These are phyloP conservation scores for Melanaphis sacchari DNA, from an alignment of 1,140 invertebrate genomes.

Conservation along the genomic window DNA sequence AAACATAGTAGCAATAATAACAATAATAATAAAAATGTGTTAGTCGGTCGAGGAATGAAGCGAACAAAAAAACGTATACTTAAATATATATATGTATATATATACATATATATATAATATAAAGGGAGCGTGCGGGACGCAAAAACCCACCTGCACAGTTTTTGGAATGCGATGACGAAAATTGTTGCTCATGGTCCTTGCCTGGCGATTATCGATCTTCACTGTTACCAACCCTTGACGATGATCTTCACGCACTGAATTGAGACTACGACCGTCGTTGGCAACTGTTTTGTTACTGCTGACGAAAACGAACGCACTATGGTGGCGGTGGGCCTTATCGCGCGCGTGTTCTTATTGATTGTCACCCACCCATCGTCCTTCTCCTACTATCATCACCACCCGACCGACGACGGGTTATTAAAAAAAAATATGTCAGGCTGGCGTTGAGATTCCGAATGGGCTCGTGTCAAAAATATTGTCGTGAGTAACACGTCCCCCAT, in stretches of 20 bases:
- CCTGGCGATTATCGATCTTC: neutral
- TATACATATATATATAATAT: neutral
- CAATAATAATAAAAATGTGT: neutral
- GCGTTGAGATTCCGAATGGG: neutral
- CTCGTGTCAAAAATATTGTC: neutral
- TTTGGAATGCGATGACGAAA: neutral
- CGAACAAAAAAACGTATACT: neutral
- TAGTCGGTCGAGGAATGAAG: neutral
- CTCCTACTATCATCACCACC: neutral
- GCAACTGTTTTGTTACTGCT: neutral
- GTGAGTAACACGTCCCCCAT: neutral
- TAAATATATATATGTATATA: neutral
- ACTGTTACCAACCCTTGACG: neutral
- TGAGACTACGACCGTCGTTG: too few species aligned
- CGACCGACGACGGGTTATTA: neutral
- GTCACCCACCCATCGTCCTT: neutral
- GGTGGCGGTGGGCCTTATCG: neutral
- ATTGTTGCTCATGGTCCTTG: neutral
- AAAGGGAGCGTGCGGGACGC: neutral
- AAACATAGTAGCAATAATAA: neutral
- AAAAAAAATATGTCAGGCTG: neutral
- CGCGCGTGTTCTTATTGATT: neutral
- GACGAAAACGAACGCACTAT: neutral
- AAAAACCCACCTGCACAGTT: neutral
- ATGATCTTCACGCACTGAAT: neutral